phyloP scores from a whole-genome alignment of 2,797 vertebrate species.

The Nasua narica region DNA sequence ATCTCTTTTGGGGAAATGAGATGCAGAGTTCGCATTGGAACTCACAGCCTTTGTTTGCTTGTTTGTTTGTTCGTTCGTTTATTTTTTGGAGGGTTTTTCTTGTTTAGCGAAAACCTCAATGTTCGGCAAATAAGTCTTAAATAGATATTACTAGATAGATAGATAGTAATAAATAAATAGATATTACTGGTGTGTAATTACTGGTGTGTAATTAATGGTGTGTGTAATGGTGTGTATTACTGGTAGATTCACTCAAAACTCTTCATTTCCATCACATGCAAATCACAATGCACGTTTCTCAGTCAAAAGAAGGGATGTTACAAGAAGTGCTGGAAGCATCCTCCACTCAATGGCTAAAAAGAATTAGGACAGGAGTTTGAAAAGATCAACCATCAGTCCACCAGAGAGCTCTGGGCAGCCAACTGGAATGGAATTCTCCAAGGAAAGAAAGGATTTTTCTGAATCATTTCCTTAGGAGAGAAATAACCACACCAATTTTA shows the following conservation, averaged over 20 bases:
- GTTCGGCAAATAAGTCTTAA: neutral
- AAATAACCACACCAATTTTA: slow-evolving; percentile 58
- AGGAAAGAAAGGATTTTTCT: slow-evolving; percentile 45
- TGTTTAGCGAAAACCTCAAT: neutral
- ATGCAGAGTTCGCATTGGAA: neutral
- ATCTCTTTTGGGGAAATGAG: neutral
- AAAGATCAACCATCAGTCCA: neutral
- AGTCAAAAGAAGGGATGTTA: neutral
- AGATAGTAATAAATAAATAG: no score
- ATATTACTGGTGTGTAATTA: no score
- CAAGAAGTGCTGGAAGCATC: neutral
- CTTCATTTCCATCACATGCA: neutral
- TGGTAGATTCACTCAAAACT: neutral
- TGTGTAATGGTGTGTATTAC: no score
- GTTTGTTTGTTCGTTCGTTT: neutral
- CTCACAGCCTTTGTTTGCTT: neutral
- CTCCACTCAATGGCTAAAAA: neutral
- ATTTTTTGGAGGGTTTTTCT: neutral
- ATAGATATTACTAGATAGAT: neutral
- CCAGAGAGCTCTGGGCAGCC: neutral
- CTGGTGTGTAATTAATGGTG: no score
- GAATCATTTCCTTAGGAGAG: slow-evolving; percentile 56
- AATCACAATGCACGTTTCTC: neutral
- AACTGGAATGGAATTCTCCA: neutral
- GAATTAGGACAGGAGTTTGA: neutral